These are phyloP conservation scores for Pedetes capensis DNA, from an alignment of 2,113 vertebrate species.

Conservation along the genomic window DNA sequence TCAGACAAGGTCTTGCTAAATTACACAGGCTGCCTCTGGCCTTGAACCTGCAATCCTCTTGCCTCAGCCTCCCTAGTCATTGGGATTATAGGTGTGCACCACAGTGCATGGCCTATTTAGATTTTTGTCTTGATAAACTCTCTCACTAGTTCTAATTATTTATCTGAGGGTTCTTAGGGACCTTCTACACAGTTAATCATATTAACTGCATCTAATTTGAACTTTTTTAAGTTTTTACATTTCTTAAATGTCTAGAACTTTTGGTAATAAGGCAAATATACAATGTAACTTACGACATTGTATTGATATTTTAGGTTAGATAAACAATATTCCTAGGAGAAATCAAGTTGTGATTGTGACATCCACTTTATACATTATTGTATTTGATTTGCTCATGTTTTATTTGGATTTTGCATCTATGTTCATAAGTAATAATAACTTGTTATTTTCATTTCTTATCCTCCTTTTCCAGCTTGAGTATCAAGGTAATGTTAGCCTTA, in stretches of 20 bases:
- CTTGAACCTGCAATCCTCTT: no score
- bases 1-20: no score
- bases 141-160: background rate
- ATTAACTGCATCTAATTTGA: background rate
- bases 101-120: no score
- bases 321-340: background rate
- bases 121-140: background rate
- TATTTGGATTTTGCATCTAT: background rate
- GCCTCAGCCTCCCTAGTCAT: no score
- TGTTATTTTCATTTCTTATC: background rate
- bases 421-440: background rate
- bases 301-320: background rate
- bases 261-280: background rate
- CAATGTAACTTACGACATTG: background rate
- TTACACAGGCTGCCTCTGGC: no score
- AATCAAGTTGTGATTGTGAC: background rate
- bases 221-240: background rate
- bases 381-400: background rate
- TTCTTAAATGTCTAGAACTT: background rate
- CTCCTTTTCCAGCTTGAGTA: background rate
- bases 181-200: background rate
- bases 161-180: background rate
- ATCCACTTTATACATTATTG: background rate
- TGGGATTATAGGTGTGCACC: no score
- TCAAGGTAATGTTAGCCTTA: background rate